Evolutionary conservation across 2,888 invertebrate species (phyloP).

Genomic region (Parnassius apollo): DNA sequence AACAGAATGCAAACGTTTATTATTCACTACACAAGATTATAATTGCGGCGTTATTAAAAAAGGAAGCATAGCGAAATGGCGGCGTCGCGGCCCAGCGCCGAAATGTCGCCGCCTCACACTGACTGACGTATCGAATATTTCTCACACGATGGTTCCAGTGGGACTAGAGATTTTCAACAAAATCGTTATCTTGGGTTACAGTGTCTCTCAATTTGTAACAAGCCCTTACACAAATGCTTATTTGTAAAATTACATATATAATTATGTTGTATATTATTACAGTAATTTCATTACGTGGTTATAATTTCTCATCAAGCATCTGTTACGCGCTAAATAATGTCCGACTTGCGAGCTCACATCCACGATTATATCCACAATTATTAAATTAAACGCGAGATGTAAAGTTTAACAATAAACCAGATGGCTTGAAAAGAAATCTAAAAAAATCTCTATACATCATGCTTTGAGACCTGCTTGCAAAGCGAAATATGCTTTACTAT

Average conservation of each 20-base stretch:
- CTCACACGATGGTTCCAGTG: conserved; percentile 81
- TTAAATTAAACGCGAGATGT: conserved; percentile 33
- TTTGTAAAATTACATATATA: conserved; percentile 70
- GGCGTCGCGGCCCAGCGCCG: conserved; percentile 34
- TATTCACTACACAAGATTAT: conserved; percentile 74
- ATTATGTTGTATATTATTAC: conserved; percentile 77
- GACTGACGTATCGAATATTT: conserved; percentile 54
- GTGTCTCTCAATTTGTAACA: conserved; percentile 81
- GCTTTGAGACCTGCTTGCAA: conserved; percentile 73
- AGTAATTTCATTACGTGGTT: conserved; percentile 81
- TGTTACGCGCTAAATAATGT: conserved; percentile 46
- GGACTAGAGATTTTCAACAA: conserved; percentile 86
- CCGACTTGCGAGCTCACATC: conserved; percentile 36
- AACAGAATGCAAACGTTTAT: conserved; percentile 78
- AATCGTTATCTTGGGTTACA: conserved; percentile 83
- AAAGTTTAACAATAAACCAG: conserved; percentile 43
- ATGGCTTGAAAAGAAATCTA: conserved; percentile 76
- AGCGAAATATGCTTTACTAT: conserved; percentile 66
- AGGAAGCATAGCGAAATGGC: conserved; percentile 71
- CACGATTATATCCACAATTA: conserved; percentile 30
- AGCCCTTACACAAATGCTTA: conserved; percentile 84
- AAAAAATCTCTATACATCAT: conserved; percentile 79
- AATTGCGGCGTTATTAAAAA: conserved; percentile 72
- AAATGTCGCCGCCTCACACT: conserved; percentile 43
- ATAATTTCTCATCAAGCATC: conserved; percentile 75